phyloP scores from a whole-genome alignment of 2,113 vertebrate genomes.

The Sinocyclocheilus maitianheensis region DNA sequence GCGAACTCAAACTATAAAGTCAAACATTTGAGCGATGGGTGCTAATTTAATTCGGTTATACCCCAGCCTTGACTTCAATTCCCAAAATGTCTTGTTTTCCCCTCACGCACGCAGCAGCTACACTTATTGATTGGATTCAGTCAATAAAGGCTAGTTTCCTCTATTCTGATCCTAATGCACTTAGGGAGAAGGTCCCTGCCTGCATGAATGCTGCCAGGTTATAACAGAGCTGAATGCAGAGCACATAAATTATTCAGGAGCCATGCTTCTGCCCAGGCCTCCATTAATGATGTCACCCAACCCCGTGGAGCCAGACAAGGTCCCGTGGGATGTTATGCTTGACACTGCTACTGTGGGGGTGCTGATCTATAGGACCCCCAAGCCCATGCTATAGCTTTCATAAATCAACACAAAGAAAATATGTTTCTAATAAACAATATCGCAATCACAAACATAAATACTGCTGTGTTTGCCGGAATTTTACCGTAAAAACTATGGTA shows the following conservation, averaged over 20 bases:
- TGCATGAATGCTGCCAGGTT: slow-evolving; percentile 67
- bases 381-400: background rate
- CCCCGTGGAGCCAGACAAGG: slow-evolving; percentile 67
- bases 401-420: background rate
- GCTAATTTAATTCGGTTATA: slow-evolving; percentile 30
- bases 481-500: no score
- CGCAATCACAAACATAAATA: background rate
- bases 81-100: slow-evolving; percentile 37
- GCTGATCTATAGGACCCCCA: slow-evolving; percentile 23
- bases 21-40: slow-evolving; percentile 17
- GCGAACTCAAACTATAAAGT: background rate
- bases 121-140: slow-evolving; percentile 71
- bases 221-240: slow-evolving; percentile 69
- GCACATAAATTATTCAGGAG: slow-evolving; percentile 79
- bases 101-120: slow-evolving; percentile 44
- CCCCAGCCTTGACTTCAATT: slow-evolving; percentile 27
- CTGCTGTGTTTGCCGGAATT: no score
- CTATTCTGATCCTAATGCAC: slow-evolving; percentile 76
- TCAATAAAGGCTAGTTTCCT: slow-evolving; percentile 73
- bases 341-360: slow-evolving; percentile 47
- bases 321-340: slow-evolving; percentile 62
- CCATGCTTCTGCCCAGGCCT: slow-evolving; percentile 63
- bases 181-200: slow-evolving; percentile 66
- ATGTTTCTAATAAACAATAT: background rate
- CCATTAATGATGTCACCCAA: slow-evolving; percentile 78